These are phyloP conservation scores for Gnathochromis pfefferi DNA, from an alignment of 2,113 vertebrate species.

Conservation along the genomic window DNA sequence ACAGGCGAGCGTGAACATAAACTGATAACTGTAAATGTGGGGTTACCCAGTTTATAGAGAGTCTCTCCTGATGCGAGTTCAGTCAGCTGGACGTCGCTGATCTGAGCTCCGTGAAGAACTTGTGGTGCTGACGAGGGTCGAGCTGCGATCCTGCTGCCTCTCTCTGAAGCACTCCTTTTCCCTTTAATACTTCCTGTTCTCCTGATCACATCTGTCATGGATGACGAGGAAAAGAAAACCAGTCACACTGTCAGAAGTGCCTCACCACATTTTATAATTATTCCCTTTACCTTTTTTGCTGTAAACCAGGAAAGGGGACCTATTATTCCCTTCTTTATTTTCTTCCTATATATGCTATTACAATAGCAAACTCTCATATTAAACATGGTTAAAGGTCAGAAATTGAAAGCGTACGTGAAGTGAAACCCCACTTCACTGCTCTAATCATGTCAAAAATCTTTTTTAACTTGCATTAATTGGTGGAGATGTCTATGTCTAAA, in stretches of 20 bases:
- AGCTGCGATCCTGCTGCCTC: conserved; percentile 68
- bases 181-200: conserved; percentile 51
- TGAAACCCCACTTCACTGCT: background rate
- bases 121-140: background rate
- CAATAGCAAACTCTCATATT: rapidly evolving
- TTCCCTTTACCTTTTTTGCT: background rate
- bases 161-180: background rate
- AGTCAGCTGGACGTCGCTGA: conserved; percentile 63
- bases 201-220: conserved; percentile 74
- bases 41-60: conserved; percentile 69
- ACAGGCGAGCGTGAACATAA: background rate
- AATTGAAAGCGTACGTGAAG: background rate
- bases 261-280: background rate
- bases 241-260: background rate
- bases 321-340: background rate
- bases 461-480: background rate
- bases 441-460: rapidly evolving
- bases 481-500: background rate
- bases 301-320: background rate
- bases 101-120: conserved; percentile 75
- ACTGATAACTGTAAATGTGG: background rate
- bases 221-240: background rate
- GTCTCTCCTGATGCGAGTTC: conserved; percentile 67
- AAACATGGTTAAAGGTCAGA: background rate
- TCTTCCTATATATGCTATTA: background rate